These are phyloP conservation scores for Aromia moschata DNA, from an alignment of 2,888 invertebrate species.

Conservation along the genomic window DNA sequence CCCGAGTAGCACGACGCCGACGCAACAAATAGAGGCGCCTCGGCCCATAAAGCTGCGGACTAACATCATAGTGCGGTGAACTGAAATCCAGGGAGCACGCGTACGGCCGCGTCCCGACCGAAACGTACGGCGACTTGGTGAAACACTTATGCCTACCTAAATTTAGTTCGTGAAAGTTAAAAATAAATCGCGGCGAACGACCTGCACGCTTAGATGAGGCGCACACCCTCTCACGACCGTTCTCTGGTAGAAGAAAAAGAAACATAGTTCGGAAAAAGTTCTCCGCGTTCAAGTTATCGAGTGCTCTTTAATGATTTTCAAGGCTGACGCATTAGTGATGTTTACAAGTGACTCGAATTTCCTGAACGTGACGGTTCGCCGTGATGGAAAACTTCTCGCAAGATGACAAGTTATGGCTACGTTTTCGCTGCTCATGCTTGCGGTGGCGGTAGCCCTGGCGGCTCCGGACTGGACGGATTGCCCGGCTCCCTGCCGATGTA, in stretches of 20 bases:
- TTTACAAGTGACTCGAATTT: slow-evolving; percentile 9
- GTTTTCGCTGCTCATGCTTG: slow-evolving; percentile 57
- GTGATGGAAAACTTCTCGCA: slow-evolving; percentile 44
- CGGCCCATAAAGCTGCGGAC: slow-evolving; percentile 62
- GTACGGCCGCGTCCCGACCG: slow-evolving; percentile 29
- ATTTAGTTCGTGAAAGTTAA: slow-evolving; percentile 33
- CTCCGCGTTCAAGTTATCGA: neutral
- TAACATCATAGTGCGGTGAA: slow-evolving; percentile 63
- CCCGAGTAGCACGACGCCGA: slow-evolving; percentile 58
- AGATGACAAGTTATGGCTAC: slow-evolving; percentile 60
- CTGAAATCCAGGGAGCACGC: slow-evolving; percentile 53
- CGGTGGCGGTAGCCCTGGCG: slow-evolving; percentile 64
- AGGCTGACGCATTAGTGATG: slow-evolving; percentile 9
- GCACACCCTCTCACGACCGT: slow-evolving; percentile 15
- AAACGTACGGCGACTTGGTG: slow-evolving; percentile 29
- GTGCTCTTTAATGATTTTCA: slow-evolving; percentile 1
- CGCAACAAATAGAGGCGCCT: slow-evolving; percentile 62
- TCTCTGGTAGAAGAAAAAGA: neutral
- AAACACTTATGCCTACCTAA: slow-evolving; percentile 30
- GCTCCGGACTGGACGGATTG: slow-evolving; percentile 89
- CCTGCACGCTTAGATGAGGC: slow-evolving; percentile 24
- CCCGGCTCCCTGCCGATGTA: slow-evolving; percentile 86
- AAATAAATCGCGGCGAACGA: slow-evolving; percentile 35
- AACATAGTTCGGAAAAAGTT: neutral
- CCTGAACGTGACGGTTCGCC: slow-evolving; percentile 36